Evolutionary conservation across 2,797 vertebrate species (phyloP), one percentile per base, ranked within the genome.

Genomic region (Pseudochirops cupreus): DNA sequence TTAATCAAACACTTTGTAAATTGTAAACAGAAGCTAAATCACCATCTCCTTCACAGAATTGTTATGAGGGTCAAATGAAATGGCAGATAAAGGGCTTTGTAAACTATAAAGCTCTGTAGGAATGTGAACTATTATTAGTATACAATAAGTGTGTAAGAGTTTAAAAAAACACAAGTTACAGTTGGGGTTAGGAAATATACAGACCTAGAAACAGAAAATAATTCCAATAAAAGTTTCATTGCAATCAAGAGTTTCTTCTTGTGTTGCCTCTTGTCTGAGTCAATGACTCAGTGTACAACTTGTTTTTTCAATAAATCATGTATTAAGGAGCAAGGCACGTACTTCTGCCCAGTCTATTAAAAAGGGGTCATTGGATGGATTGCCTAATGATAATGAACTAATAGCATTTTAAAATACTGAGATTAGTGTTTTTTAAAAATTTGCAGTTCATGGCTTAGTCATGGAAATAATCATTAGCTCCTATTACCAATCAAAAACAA

Each of bases 201-300:
- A 54, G 16, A 92, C 28, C 91, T 89, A 91, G 24, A 96, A 96
- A 90, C 52, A 94, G 26, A 97, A 91, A 91, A 92, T 94, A 39
- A 57, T 91, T 5, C 18, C 87, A 96, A 28, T 28, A 90, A 92
- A 95, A 53, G 54, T 92, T 89, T 74, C 31, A 55, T 53, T 93
- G 92, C 74, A 94, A 55, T 58, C 9, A 87, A 89, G 11, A 26
- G 56, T 21, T 90, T 94, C 46, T 56, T 90, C 67, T 92, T 67
- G 59, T 91, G 59, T 67, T 91, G 62, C 92, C 55, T 92, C n/a
- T 56, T 93, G 24, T 56, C 91, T 96, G n/a, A 14, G 24, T n/a
- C 50, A 82, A 14, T 46, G n/a, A 91, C 90, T 93, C 82, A 91
- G 82, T 90, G 55, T 50, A n/a, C 58, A 96, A 95, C 50, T 9